A percentile compares a stretch with the other conserved stretches of the same genome.
phyloP scores from a whole-genome alignment of 2,888 invertebrate genomes.

The Cerastis leucographa region DNA sequence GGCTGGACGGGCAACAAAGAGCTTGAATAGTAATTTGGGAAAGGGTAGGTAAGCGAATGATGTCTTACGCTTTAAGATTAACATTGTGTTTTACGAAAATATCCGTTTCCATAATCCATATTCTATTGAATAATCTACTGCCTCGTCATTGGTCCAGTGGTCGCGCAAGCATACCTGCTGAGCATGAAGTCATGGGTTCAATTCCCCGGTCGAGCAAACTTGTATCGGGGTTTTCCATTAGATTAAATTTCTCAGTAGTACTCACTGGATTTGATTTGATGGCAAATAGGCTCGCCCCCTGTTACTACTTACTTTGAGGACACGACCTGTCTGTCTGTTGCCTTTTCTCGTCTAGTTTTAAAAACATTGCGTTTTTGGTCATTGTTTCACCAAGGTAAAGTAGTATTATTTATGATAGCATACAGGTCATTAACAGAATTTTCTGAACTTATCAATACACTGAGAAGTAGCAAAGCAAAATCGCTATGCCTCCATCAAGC shows the following conservation, averaged over 20 bases:
- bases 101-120: not conserved
- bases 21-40: slow-evolving; percentile 2
- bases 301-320: too few species aligned
- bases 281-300: not conserved
- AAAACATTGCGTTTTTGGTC: not conserved
- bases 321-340: not conserved
- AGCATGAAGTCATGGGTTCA: not conserved
- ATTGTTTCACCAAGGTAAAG: not conserved
- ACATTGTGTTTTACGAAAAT: not conserved
- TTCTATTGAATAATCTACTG: not conserved
- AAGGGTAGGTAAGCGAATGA: not conserved
- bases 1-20: slow-evolving; percentile 16
- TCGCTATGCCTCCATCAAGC: not conserved
- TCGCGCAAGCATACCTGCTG: not conserved
- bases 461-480: not conserved
- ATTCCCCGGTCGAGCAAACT: not conserved
- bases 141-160: not conserved
- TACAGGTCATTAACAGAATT: not conserved
- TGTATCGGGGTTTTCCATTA: not conserved
- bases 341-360: not conserved
- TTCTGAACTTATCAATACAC: not conserved
- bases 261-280: not conserved
- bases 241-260: not conserved
- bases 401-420: not conserved
- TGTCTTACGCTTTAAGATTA: not conserved